Evolutionary conservation across 2,797 vertebrate species (phyloP).

Genomic region (Acanthornis magna): DNA sequence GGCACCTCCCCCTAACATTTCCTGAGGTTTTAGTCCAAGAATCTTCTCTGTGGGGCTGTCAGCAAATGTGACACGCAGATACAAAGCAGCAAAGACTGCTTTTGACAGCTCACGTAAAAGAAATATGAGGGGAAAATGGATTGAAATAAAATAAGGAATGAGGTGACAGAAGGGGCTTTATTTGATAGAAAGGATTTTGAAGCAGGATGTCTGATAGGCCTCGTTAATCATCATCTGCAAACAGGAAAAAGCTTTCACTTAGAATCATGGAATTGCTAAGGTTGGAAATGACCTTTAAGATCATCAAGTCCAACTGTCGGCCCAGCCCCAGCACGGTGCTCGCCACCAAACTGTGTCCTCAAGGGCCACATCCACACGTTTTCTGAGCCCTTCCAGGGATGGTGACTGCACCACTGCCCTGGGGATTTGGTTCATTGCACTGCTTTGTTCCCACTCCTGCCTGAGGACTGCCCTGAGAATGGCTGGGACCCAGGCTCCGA

Average conservation of each 20-base stretch:
- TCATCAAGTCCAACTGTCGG: background rate
- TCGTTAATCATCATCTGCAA: constrained; percentile 1
- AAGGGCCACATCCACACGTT: background rate
- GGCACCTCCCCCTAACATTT: background rate
- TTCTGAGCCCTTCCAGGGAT: background rate
- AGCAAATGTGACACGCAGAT: background rate
- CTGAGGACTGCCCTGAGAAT: background rate
- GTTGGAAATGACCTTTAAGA: background rate
- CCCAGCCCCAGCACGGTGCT: background rate
- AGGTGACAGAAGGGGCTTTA: constrained; percentile 36
- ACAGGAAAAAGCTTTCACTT: background rate
- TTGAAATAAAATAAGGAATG: constrained; percentile 53
- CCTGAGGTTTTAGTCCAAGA: background rate
- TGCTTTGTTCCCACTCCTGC: background rate
- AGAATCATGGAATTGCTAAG: background rate
- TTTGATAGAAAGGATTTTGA: constrained; percentile 25
- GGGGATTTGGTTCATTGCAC: background rate
- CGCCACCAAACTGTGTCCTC: background rate
- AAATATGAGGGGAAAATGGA: constrained; percentile 54
- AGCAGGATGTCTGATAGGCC: background rate
- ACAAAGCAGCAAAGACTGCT: background rate
- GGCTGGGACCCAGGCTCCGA: accelerated
- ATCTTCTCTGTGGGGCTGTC: constrained; percentile 26
- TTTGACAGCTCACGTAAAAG: constrained; percentile 57
- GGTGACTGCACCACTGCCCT: background rate